Evolutionary conservation across 2,797 vertebrate species (phyloP), one percentile per base, ranked within the genome.

Genomic region (Acanthurus leucopareius): DNA sequence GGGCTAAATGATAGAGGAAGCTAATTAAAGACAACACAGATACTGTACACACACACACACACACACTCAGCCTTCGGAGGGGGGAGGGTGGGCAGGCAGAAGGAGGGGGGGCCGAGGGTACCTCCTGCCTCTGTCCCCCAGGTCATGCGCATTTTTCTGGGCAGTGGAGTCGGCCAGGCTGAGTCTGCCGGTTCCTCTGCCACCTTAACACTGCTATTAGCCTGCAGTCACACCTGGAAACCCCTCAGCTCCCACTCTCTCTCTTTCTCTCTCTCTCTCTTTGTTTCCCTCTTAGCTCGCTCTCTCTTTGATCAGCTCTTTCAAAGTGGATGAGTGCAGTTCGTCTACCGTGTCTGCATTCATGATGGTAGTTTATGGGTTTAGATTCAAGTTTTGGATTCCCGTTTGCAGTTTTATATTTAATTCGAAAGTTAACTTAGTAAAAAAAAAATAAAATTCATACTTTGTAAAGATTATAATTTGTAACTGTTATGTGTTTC

Each of bases 91-190:
- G 38, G 38, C 38, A 40, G 38, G 38, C 38, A 40, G 38, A 10
- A 40, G 59, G 65, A 6, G 14, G 6, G 67, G 75, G 40, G 45
- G 38, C 9, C 0, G 25, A 0, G 42, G 49, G 20, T 61, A 54
- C 86, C 87, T 88, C 83, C 83, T 79, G 82, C 86, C 82, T 82
- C 57, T 57, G 44, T 75, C 77, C 92, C 89, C 69, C 72, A 82
- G 90, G 94, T 86, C 79, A 94, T 93, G 93, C 85, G 90, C 93
- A 94, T 94, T 81, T 83, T 78, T 79, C 85, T 72, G 82, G 90
- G 89, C 80, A 82, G 70, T 86, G 94, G 93, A 95, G 93, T 83
- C 92, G 82, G 82, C 67, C 59, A 87, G 92, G 82, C 92, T 92
- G 92, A 78, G 62, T 73, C 69, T 80, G 73, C 73, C 61, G 73